Evolutionary conservation across 2,797 vertebrate species (phyloP).

Genomic region (Petrocephalus sullivani): DNA sequence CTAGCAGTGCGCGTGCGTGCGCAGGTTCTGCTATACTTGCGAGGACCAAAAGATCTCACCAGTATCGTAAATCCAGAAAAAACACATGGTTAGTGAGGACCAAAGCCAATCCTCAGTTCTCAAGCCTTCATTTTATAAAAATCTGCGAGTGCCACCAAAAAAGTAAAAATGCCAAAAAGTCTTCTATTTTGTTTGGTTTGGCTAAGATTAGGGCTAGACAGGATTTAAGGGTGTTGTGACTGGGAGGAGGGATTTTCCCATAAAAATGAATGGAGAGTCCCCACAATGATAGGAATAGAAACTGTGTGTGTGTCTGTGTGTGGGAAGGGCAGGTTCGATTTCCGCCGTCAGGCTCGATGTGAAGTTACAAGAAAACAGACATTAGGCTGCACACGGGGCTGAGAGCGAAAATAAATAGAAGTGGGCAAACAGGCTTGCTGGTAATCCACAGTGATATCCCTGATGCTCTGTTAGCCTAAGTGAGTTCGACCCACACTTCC

Average conservation of each 20-base stretch:
- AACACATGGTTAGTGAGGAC: too few species aligned
- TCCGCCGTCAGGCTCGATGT: slow-evolving; percentile 13
- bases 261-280: not conserved
- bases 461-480: slow-evolving; percentile 16
- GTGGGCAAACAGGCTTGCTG: slow-evolving; percentile 43
- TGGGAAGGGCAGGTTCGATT: slow-evolving; percentile 40
- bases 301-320: slow-evolving; percentile 7
- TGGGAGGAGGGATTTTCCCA: not conserved
- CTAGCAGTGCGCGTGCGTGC: not conserved
- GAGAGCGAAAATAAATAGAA: slow-evolving; percentile 40
- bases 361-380: slow-evolving; percentile 42
- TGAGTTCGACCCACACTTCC: slow-evolving; percentile 57
- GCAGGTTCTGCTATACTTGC: not conserved
- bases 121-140: not conserved
- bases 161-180: not conserved
- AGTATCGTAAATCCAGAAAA: too few species aligned
- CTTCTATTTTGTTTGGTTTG: not conserved
- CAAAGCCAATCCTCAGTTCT: too few species aligned
- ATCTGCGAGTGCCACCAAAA: not conserved
- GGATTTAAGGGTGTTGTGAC: not conserved
- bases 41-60: too few species aligned
- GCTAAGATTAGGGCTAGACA: not conserved
- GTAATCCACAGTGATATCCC: slow-evolving; percentile 41
- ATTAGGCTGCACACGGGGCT: slow-evolving; percentile 46
- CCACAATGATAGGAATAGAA: not conserved